phyloP scores from a whole-genome alignment of 2,113 vertebrate species.

The Myrmecobius fasciatus region DNA sequence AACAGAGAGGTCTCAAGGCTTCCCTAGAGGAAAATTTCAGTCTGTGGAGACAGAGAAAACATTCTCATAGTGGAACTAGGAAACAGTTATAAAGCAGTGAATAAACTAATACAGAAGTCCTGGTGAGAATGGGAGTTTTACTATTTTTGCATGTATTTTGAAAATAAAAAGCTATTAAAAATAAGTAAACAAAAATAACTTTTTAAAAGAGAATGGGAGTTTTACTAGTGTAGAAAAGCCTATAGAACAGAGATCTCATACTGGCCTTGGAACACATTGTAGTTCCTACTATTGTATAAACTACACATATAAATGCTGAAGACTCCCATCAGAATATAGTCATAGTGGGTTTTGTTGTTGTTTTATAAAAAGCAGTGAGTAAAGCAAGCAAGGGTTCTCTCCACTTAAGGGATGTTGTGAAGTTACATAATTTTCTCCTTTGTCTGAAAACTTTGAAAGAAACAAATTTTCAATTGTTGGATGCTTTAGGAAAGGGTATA shows the following conservation, averaged over 20 bases:
- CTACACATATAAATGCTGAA: not conserved
- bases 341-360: not conserved
- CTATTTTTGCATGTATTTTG: too few species aligned
- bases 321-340: not conserved
- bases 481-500: not conserved
- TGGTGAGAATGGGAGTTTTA: not conserved
- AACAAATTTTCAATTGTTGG: constrained; percentile 26
- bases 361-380: not conserved
- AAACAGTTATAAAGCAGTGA: constrained; percentile 30
- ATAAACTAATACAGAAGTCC: not conserved
- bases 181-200: too few species aligned
- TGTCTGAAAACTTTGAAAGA: not conserved
- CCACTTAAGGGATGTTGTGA: not conserved
- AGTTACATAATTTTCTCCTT: not conserved
- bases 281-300: not conserved
- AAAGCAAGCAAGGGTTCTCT: not conserved
- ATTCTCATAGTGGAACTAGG: not conserved
- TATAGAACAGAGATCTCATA: not conserved
- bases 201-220: too few species aligned
- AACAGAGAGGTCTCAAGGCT: not conserved
- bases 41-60: not conserved
- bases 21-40: not conserved
- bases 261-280: not conserved
- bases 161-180: too few species aligned
- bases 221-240: not conserved